These are phyloP conservation scores for Lithophane ornitopus DNA, from an alignment of 2,888 invertebrate genomes.

Conservation along the genomic window DNA sequence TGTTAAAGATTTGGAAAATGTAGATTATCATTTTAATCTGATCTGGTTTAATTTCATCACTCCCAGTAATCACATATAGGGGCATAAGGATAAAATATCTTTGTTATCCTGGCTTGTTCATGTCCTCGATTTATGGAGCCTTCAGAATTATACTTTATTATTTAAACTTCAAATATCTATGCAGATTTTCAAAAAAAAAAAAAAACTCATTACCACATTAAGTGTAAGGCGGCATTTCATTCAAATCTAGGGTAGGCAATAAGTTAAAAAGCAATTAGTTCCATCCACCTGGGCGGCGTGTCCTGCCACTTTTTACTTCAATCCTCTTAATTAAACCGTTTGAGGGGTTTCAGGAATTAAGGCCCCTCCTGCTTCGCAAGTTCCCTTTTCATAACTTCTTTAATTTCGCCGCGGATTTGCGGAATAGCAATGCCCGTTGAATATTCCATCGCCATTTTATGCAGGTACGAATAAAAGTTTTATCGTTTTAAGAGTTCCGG, in stretches of 20 bases:
- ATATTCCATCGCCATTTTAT: slow-evolving; percentile 79
- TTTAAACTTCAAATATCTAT: not conserved
- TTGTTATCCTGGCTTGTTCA: no score
- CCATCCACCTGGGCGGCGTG: slow-evolving; percentile 46
- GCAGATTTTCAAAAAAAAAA: slow-evolving; percentile 21
- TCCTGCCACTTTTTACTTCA: slow-evolving; percentile 66
- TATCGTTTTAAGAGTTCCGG: slow-evolving; percentile 70
- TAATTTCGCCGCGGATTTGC: slow-evolving; percentile 77
- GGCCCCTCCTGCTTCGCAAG: slow-evolving; percentile 69
- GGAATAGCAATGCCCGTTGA: slow-evolving; percentile 75
- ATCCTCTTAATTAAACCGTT: slow-evolving; percentile 77
- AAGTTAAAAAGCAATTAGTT: slow-evolving; percentile 61
- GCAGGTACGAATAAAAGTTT: slow-evolving; percentile 79
- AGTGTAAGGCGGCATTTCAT: slow-evolving; percentile 20
- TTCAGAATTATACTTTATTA: not conserved
- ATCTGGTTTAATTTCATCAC: not conserved
- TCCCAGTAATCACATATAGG: no score
- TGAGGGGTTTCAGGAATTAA: slow-evolving; percentile 73
- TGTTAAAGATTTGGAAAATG: not conserved
- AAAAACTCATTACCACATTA: slow-evolving; percentile 12
- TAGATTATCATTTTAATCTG: not conserved
- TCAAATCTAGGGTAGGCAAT: slow-evolving; percentile 52
- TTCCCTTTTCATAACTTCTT: slow-evolving; percentile 81
- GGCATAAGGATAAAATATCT: not conserved
- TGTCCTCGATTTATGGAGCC: not conserved